Conservation (phyloP, 35 echinoderm and acorn worm genomes). For the Ophioderma brevispina region DNA sequence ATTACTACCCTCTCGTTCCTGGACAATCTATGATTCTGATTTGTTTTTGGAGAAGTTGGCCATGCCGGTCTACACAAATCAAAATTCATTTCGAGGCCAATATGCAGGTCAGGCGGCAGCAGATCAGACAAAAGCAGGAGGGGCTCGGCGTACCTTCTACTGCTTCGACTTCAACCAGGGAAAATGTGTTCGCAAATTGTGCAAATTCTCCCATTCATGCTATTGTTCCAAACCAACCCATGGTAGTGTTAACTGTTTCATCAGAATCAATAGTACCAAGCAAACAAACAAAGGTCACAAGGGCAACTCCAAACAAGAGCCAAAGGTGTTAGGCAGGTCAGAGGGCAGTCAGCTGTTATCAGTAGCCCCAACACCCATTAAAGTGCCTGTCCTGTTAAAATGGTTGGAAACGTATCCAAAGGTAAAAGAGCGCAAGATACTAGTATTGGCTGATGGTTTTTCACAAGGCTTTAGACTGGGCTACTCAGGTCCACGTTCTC, state of each 20-base stretch:
- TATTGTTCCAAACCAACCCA: not conserved
- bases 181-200: not conserved
- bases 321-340: not conserved
- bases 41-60: conserved; percentile 18
- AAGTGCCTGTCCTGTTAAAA: not conserved
- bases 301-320: not conserved
- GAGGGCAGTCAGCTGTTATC: not conserved
- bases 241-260: too few relatives aligned
- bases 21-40: conserved; percentile 14
- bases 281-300: not conserved
- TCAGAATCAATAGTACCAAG: too few relatives aligned
- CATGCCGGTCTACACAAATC: not conserved
- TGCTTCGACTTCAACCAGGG: not conserved
- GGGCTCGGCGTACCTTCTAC: not conserved
- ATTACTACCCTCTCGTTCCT: not conserved
- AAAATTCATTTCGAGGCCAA: not conserved
- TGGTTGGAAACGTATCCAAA: conserved; percentile 13
- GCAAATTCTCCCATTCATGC: not conserved
- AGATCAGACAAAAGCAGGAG: not conserved
- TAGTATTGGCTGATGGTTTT: too few relatives aligned
- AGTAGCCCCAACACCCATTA: conserved; percentile 4
- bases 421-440: not conserved
- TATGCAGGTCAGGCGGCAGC: not conserved
- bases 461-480: too few relatives aligned
- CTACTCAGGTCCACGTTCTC: too few relatives aligned